Percentiles rank a stretch among this genome's conserved stretches.
phyloP scores from a whole-genome alignment of 2,888 invertebrate species.

The Rhingia campestris region DNA sequence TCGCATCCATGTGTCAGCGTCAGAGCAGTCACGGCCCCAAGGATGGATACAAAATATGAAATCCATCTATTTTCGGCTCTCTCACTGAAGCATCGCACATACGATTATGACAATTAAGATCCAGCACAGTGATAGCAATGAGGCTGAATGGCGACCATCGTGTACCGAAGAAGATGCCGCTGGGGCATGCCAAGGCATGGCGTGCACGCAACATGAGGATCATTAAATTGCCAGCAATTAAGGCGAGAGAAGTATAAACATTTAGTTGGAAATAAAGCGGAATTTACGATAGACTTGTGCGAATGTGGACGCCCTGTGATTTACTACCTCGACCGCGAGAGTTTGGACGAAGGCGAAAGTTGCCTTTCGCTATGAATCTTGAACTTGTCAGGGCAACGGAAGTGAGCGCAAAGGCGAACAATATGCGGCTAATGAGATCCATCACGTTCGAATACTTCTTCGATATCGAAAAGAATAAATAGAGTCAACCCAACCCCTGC shows the following conservation, averaged over 20 bases:
- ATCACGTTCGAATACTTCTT: constrained; percentile 50
- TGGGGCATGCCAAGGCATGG: constrained; percentile 50
- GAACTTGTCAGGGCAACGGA: constrained; percentile 65
- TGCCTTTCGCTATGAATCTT: constrained; percentile 48
- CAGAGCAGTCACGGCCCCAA: constrained; percentile 11
- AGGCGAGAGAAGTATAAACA: constrained; percentile 72
- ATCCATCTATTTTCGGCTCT: constrained; percentile 68
- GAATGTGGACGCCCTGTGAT: constrained; percentile 70
- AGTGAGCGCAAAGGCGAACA: constrained; percentile 51
- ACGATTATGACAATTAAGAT: constrained; percentile 74
- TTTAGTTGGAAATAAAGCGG: constrained; percentile 73
- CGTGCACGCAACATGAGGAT: constrained; percentile 68
- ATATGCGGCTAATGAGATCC: constrained; percentile 65
- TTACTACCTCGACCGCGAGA: constrained; percentile 34
- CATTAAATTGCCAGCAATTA: constrained; percentile 74
- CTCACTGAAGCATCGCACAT: constrained; percentile 71
- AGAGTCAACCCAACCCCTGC: constrained; percentile 5
- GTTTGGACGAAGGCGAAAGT: constrained; percentile 34
- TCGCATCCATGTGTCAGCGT: constrained; percentile 39
- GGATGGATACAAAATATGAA: constrained; percentile 64
- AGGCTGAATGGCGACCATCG: constrained; percentile 64
- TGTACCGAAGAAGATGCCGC: constrained; percentile 54
- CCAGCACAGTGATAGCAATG: constrained; percentile 74
- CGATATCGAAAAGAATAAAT: constrained; percentile 37
- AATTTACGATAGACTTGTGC: constrained; percentile 70